Base-by-base conservation (phyloP, 2,113 vertebrate genomes). In the Hemicordylus capensis region DNA sequence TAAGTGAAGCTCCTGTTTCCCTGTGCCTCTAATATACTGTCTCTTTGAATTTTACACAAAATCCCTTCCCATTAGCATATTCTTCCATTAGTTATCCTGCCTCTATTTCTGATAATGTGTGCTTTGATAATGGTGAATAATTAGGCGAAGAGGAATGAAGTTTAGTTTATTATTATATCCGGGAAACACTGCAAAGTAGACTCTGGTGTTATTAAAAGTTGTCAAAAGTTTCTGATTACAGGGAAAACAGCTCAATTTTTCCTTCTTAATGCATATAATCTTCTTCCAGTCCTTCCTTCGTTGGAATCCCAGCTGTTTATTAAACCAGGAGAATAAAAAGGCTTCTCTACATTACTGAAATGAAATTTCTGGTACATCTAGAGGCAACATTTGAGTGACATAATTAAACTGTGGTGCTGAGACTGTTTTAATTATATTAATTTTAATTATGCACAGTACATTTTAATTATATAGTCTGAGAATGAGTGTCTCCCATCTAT, bases 391-490 rank as follows among this genome's bases (percentile, higher is more conserved):
- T 63, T 93, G 92, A 95, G 85, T 88, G 87, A 92, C 85, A 88
- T 91, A 89, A 91, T 87, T 91, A 83, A 95, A 94, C 84, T 83
- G 37, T 61, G 39, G 66, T 90, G 37, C 75, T 64, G 48, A 93
- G 84, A 86, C 24, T 87, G 42, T 90, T 94, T 93, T 91, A 94
- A 93, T 95, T 92, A 88, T 86, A 93, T 93, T 95, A 89, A 90
- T 95, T 95, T 92, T 94, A 95, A 96, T 95, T 96, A 91, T 88
- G 93, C 88, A 87, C 69, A 88, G 87, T 81, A 85, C 84, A 92
- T 95, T 95, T 94, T 95, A 93, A 94, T 95, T 90, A 86, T 69
- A 87, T 59, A 91, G 78, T 88, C 80, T 90, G 80, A 92, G 89
- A 91, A 78, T 90, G 89, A 90, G 85, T 87, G 78, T 34, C 20